A percentile compares a stretch with the other conserved stretches of the same genome.
Conservation (phyloP, 2,797 vertebrate genomes). For the Paguma larvata region DNA sequence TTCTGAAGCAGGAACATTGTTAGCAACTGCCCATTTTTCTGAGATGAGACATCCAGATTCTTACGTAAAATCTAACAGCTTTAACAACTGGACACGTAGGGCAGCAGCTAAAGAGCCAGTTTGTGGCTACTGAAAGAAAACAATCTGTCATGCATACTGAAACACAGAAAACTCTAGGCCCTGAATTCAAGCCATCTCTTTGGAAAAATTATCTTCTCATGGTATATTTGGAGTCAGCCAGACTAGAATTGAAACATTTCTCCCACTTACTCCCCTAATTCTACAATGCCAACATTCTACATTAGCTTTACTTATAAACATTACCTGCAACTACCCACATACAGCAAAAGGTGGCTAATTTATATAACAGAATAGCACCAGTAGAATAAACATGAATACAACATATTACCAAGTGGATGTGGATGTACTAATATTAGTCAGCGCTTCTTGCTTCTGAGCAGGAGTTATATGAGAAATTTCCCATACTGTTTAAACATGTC, state of each 20-base stretch:
- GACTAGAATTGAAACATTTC: constrained; percentile 52
- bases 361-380: constrained; percentile 18
- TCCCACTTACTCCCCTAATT: constrained; percentile 9
- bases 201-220: constrained; percentile 47
- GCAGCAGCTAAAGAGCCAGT: not conserved
- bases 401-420: not conserved
- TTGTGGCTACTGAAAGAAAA: constrained; percentile 4
- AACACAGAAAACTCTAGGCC: constrained; percentile 28
- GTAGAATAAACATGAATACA: constrained; percentile 17
- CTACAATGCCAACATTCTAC: constrained; percentile 24
- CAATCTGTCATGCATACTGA: not conserved
- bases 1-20: not conserved
- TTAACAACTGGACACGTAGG: constrained; percentile 10
- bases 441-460: not conserved
- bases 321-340: not conserved
- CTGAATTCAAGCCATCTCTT: constrained; percentile 53
- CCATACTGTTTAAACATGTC: not conserved
- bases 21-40: not conserved
- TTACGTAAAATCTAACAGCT: constrained; percentile 19
- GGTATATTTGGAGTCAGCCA: not conserved
- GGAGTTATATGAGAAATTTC: constrained; percentile 44
- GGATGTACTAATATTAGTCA: not conserved
- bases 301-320: constrained; percentile 21
- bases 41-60: constrained; percentile 12
- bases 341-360: constrained; percentile 1